Evolutionary conservation across 1,140 invertebrate species (phyloP).

Genomic region (Diprion similis): DNA sequence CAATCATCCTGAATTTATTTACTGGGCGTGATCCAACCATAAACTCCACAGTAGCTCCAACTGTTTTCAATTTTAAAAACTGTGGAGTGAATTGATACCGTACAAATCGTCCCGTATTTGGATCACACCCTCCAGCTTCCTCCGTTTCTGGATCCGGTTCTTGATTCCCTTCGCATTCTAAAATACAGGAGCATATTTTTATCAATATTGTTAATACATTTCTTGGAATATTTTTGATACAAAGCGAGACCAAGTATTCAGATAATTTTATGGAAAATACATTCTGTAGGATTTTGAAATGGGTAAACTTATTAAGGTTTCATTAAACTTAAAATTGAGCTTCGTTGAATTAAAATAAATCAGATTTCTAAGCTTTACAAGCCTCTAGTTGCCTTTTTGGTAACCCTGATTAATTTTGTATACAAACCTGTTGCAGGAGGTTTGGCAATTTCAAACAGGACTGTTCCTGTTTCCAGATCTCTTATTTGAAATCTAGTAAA

Average conservation of each 20-base stretch:
- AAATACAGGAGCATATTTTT: background rate
- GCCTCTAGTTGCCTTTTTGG: too few relatives aligned
- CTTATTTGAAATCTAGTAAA: slow-evolving; percentile 98
- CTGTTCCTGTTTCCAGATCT: slow-evolving; percentile 90
- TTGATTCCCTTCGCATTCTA: slow-evolving; percentile 48
- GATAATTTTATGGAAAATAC: too few relatives aligned
- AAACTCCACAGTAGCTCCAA: slow-evolving; percentile 97
- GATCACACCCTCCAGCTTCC: slow-evolving; percentile 75
- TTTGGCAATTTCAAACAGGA: slow-evolving; percentile 98
- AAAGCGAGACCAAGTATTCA: too few relatives aligned
- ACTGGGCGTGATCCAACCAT: slow-evolving; percentile 91
- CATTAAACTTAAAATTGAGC: too few relatives aligned
- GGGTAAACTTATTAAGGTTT: too few relatives aligned
- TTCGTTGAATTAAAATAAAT: too few relatives aligned
- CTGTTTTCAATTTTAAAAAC: slow-evolving; percentile 94
- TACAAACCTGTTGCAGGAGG: slow-evolving; percentile 67
- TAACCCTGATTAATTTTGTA: background rate
- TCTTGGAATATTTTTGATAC: background rate
- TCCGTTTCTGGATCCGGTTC: slow-evolving; percentile 62
- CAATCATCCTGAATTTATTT: slow-evolving; percentile 98
- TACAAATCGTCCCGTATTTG: slow-evolving; percentile 94
- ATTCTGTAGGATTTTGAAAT: too few relatives aligned
- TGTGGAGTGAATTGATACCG: slow-evolving; percentile 96
- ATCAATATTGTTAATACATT: background rate
- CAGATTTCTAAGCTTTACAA: background rate